Evolutionary conservation across 2,888 invertebrate species (phyloP).

Genomic region (Brenthis daphne): DNA sequence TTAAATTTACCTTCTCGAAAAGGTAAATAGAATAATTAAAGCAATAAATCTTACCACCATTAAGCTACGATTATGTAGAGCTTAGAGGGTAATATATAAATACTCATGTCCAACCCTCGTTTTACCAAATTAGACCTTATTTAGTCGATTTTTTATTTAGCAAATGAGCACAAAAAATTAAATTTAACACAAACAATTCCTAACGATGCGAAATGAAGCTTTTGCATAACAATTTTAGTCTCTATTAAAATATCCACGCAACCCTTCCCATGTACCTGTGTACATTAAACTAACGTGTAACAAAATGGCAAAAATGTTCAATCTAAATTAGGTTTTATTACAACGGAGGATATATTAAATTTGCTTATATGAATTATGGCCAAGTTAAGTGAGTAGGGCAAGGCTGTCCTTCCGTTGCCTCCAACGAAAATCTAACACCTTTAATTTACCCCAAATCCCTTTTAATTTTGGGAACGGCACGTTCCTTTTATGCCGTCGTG

Average conservation of each 20-base stretch:
- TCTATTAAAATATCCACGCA: slow-evolving; percentile 36
- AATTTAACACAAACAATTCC: slow-evolving; percentile 29
- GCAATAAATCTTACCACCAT: slow-evolving; percentile 17
- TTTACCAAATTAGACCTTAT: slow-evolving; percentile 23
- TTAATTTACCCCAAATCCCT: slow-evolving; percentile 68
- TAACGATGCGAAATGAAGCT: slow-evolving; percentile 36
- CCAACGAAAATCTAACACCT: slow-evolving; percentile 56
- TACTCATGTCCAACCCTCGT: slow-evolving; percentile 33
- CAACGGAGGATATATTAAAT: slow-evolving; percentile 1
- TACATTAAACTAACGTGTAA: slow-evolving; percentile 8
- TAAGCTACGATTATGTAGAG: slow-evolving; percentile 30
- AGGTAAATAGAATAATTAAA: slow-evolving; percentile 1
- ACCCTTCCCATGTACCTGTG: slow-evolving; percentile 10
- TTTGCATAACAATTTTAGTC: slow-evolving; percentile 39
- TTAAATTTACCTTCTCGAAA: background rate
- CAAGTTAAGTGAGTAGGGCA: background rate
- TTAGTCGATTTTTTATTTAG: slow-evolving; percentile 18
- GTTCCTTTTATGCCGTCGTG: slow-evolving; percentile 50
- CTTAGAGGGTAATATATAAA: slow-evolving; percentile 23
- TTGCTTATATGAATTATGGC: background rate
- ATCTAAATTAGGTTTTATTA: slow-evolving; percentile 13
- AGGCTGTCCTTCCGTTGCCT: slow-evolving; percentile 10
- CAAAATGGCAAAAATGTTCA: slow-evolving; percentile 1
- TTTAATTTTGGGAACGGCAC: slow-evolving; percentile 67
- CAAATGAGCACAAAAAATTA: slow-evolving; percentile 29